Evolutionary conservation across 2,113 vertebrate species (phyloP).

Genomic region (Ciconia stormi): DNA sequence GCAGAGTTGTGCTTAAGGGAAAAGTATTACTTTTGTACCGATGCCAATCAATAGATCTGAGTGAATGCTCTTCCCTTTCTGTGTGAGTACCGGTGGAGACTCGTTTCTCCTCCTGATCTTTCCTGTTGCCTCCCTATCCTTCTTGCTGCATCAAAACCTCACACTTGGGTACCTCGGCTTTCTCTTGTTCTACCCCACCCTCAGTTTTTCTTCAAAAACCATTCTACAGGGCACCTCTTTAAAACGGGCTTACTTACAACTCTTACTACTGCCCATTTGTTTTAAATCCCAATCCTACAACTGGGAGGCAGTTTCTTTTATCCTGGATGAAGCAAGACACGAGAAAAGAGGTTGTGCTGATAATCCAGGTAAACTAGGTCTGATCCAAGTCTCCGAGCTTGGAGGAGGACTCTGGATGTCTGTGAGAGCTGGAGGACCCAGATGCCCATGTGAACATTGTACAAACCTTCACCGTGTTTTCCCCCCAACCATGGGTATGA

Average conservation of each 20-base stretch:
- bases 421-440: neutral
- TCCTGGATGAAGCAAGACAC: neutral
- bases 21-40: neutral
- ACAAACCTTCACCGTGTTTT: neutral
- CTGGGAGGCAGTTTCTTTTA: neutral
- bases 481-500: neutral
- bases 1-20: neutral
- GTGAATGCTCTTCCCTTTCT: neutral
- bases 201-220: neutral
- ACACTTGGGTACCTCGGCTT: neutral
- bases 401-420: neutral
- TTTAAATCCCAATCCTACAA: neutral
- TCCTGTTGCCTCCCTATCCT: neutral
- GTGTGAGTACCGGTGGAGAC: neutral
- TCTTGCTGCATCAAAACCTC: neutral
- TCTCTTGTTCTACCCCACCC: neutral
- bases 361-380: neutral
- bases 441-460: neutral
- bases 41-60: neutral
- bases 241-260: neutral
- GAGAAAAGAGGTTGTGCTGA: neutral
- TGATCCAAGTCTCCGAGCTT: neutral
- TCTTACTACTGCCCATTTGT: neutral
- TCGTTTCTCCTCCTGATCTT: neutral
- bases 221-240: neutral